Conservation (phyloP, 2,113 vertebrate genomes). For the Brachyhypopomus occidentalis region DNA sequence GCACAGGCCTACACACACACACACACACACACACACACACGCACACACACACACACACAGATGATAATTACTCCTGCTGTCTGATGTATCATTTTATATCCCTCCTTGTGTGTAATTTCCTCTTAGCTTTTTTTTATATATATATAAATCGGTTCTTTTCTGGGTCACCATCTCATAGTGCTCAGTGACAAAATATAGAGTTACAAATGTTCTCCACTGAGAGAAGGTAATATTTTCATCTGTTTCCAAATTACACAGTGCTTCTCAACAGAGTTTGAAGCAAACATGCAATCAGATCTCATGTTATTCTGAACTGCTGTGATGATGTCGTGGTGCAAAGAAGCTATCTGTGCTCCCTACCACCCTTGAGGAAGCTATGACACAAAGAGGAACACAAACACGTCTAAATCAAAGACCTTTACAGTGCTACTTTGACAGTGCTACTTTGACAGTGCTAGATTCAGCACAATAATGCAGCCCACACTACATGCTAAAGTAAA, state of each 20-base stretch:
- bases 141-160: slow-evolving; percentile 27
- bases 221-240: slow-evolving; percentile 49
- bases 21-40: neutral
- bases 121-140: neutral
- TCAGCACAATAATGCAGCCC: slow-evolving; percentile 20
- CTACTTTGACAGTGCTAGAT: no score
- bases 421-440: no score
- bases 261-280: slow-evolving; percentile 46
- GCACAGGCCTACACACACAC: neutral
- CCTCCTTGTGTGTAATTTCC: slow-evolving; percentile 41
- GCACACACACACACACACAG: slow-evolving; percentile 26
- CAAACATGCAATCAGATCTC: slow-evolving; percentile 58
- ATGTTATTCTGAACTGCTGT: slow-evolving; percentile 44
- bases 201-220: slow-evolving; percentile 44
- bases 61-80: slow-evolving; percentile 39
- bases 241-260: slow-evolving; percentile 54
- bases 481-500: neutral
- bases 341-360: slow-evolving; percentile 27
- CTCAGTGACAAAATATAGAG: slow-evolving; percentile 16
- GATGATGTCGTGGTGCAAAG: slow-evolving; percentile 52
- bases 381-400: no score
- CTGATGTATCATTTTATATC: slow-evolving; percentile 29
- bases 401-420: no score
- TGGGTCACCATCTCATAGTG: slow-evolving; percentile 24
- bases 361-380: slow-evolving; percentile 38